A percentile compares a stretch with the other conserved stretches of the same genome.
Evolutionary conservation across 2,797 vertebrate species (phyloP).

Genomic region (Aeoliscus strigatus): DNA sequence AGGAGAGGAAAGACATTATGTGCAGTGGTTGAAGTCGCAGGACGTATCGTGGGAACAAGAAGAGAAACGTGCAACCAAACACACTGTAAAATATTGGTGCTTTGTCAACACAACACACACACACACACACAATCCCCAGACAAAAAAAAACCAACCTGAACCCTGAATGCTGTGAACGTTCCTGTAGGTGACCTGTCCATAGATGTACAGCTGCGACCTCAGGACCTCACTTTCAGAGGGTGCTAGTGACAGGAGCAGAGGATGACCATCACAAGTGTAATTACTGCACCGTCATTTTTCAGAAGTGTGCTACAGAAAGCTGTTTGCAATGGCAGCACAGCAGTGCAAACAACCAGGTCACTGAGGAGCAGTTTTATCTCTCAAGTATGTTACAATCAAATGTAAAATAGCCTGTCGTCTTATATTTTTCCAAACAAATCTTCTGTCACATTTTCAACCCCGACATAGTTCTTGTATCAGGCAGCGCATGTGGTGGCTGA

Average conservation of each 20-base stretch:
- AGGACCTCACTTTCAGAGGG: slow-evolving; percentile 18
- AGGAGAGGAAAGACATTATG: slow-evolving; percentile 16
- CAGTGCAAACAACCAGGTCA: slow-evolving; percentile 18
- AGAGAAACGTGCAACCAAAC: slow-evolving; percentile 7
- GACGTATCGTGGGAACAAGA: slow-evolving; percentile 22
- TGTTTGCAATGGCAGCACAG: slow-evolving; percentile 16
- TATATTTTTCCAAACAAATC: not conserved
- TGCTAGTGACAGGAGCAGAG: slow-evolving; percentile 19
- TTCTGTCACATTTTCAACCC: slow-evolving; percentile 1
- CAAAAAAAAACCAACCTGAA: slow-evolving; percentile 8
- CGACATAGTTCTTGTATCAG: slow-evolving; percentile 1
- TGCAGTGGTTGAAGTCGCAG: slow-evolving; percentile 15
- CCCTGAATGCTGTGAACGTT: slow-evolving; percentile 29
- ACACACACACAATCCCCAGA: slow-evolving; percentile 3
- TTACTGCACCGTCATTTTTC: slow-evolving; percentile 28
- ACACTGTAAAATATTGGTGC: slow-evolving; percentile 7
- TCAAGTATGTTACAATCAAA: slow-evolving; percentile 22
- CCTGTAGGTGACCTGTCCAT: slow-evolving; percentile 1
- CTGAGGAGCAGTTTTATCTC: not conserved
- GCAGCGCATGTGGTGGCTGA: not conserved
- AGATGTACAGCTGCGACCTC: slow-evolving; percentile 17
- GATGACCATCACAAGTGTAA: slow-evolving; percentile 20
- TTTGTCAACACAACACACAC: too few relatives aligned
- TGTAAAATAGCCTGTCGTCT: slow-evolving; percentile 20
- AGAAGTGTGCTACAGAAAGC: slow-evolving; percentile 20